Evolutionary conservation across 35 echinoderm and acorn worm genomes (phyloP), one percentile per base, ranked within the genome.

Genomic region (Ophiothrix spiculata): DNA sequence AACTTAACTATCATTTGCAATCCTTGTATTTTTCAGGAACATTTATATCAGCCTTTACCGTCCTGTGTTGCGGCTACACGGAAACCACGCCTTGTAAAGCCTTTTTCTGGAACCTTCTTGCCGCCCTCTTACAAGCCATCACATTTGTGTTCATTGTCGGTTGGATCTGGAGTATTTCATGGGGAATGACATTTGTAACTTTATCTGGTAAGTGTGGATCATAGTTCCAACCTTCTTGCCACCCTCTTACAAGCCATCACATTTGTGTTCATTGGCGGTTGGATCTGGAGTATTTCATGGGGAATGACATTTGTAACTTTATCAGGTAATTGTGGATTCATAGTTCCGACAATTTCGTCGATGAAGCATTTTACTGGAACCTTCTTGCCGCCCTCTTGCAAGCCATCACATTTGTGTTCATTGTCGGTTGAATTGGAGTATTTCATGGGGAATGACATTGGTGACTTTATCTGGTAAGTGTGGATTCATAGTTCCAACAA

Each of bases 341-440:
- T 87, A 3, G 83, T 85, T 36, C 76, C 78, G 35, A 83, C 75
- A 17, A 82, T 87, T 15, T 56, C n/a, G n/a, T n/a, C n/a, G n/a
- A 39, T 19, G 35, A 64, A 46, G 92, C 86, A 32, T 93, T 93
- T 36, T 89, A 78, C 15, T 93, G 86, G 92, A 93, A 93, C 38
- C 56, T 93, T 21, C 64, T 93, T 25, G 86, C 87, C n/a, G 92
- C 92, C 33, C 49, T 93, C 36, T 35, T 93, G 25, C 92, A 93
- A 38, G 84, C 84, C 2, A 17, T 93, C 14, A 89, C 92, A 35
- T 93, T 80, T 41, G 39, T 88, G 33, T 83, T 93, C 56, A 89
- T 93, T n/a, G 92, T 93, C 12, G 92, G 92, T 15, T 93, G 92
- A 87, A 93, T 93, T 93, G 92, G 92, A 93, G 92, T 37, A 93